These are phyloP conservation scores for Venustaconcha ellipsiformis DNA, from an alignment of 1,140 invertebrate species.

Conservation along the genomic window DNA sequence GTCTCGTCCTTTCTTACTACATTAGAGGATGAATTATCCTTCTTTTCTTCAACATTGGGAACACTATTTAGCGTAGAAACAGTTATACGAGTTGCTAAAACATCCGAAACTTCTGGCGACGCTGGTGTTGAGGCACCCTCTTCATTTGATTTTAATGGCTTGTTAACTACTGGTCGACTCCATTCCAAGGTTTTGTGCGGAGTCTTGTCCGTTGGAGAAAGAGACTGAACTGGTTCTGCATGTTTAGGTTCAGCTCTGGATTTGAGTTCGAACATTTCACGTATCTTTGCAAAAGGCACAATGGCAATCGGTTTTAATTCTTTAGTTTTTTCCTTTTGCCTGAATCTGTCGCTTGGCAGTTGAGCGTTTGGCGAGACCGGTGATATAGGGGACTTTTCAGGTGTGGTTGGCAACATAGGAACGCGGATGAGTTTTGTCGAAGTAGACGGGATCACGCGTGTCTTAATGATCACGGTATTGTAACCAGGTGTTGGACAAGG, in stretches of 20 bases:
- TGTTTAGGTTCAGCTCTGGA: constrained; percentile 15
- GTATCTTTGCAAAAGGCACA: constrained; percentile 59
- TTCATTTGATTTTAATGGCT: too few relatives aligned
- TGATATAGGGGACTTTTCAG: constrained; percentile 32
- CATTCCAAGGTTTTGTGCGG: too few relatives aligned
- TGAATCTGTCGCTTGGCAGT: constrained; percentile 59
- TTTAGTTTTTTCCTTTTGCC: constrained; percentile 56
- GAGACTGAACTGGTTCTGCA: too few relatives aligned
- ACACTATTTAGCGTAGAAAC: too few relatives aligned
- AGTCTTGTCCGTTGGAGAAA: too few relatives aligned
- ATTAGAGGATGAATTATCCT: too few relatives aligned
- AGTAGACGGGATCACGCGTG: constrained; percentile 48
- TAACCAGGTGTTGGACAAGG: constrained; percentile 46
- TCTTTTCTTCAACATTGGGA: too few relatives aligned
- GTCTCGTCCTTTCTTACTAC: too few relatives aligned
- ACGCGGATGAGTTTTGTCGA: constrained; percentile 24
- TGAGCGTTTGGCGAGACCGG: constrained; percentile 28
- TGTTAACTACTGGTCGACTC: too few relatives aligned
- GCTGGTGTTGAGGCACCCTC: too few relatives aligned
- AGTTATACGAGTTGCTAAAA: too few relatives aligned
- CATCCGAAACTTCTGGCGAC: too few relatives aligned
- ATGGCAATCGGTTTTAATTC: constrained; percentile 60
- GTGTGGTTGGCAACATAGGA: constrained; percentile 38
- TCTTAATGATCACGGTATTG: constrained; percentile 57
- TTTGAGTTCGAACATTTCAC: constrained; percentile 63